Evolutionary conservation across 2,888 invertebrate genomes (phyloP).

Genomic region (Doris montereyensis): DNA sequence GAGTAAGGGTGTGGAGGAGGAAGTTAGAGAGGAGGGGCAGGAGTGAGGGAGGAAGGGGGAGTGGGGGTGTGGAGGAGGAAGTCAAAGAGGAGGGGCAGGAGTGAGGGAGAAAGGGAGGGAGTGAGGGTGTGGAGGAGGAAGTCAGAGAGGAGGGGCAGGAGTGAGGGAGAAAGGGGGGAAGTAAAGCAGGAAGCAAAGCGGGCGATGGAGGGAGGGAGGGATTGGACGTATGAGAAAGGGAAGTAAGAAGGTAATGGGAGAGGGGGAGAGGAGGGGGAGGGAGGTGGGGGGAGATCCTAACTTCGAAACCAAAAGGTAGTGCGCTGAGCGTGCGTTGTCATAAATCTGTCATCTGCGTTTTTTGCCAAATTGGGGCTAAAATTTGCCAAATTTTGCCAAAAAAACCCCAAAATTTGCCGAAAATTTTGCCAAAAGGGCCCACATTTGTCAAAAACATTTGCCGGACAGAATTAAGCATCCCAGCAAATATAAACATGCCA

Average conservation of each 20-base stretch:
- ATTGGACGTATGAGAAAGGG: background rate
- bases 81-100: background rate
- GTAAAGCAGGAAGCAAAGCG: background rate
- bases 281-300: too few relatives aligned
- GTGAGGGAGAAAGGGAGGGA: background rate
- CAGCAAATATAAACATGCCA: background rate
- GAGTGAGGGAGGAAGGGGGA: conserved; percentile 36
- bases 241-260: background rate
- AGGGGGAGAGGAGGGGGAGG: conserved; percentile 1
- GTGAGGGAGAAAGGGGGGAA: background rate
- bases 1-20: too few relatives aligned
- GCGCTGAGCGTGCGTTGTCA: too few relatives aligned
- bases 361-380: background rate
- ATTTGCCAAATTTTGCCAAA: background rate
- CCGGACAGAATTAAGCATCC: background rate
- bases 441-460: background rate
- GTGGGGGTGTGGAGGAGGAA: conserved; percentile 5
- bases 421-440: conserved; percentile 4
- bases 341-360: background rate
- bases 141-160: background rate
- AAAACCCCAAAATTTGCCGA: too few relatives aligned
- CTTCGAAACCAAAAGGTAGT: too few relatives aligned
- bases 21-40: background rate
- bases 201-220: background rate
- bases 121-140: background rate